Percentiles rank a stretch among this genome's conserved stretches.
phyloP scores from a whole-genome alignment of 2,888 invertebrate genomes.

The Ceramica pisi region DNA sequence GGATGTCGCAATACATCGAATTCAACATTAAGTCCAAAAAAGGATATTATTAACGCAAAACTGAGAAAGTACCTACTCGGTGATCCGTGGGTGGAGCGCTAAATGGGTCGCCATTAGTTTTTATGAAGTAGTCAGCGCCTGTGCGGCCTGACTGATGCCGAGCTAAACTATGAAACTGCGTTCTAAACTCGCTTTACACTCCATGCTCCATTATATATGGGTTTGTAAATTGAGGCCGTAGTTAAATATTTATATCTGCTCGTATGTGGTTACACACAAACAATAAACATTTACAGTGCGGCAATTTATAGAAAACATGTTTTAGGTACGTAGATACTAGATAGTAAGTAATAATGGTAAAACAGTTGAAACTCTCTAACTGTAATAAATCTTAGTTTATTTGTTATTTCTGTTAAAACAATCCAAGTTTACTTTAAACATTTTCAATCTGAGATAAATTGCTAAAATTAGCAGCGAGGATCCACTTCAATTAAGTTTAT shows the following conservation, averaged over 20 bases:
- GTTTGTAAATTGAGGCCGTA: constrained; percentile 18
- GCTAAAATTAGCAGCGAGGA: constrained; percentile 38
- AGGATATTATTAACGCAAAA: constrained; percentile 50
- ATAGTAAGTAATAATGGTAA: neutral
- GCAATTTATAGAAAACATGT: neutral
- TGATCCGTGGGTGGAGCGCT: constrained; percentile 64
- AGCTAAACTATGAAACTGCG: constrained; percentile 72
- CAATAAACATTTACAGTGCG: neutral
- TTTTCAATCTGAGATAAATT: constrained; percentile 27
- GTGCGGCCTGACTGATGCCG: constrained; percentile 66
- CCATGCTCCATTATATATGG: constrained; percentile 33
- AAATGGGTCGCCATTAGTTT: constrained; percentile 80
- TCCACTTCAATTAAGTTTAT: constrained; percentile 54
- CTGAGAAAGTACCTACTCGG: constrained; percentile 62
- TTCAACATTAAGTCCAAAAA: neutral
- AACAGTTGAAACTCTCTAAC: neutral
- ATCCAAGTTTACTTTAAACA: constrained; percentile 7
- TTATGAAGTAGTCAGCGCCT: constrained; percentile 77
- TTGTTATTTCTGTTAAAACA: constrained; percentile 1
- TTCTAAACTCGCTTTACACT: constrained; percentile 66
- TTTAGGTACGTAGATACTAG: neutral
- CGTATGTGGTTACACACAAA: constrained; percentile 6
- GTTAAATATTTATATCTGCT: constrained; percentile 21
- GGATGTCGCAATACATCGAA: constrained; percentile 4
- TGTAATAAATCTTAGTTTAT: neutral